Conservation (phyloP, 1,140 invertebrate species). For the Triops cancriformis region DNA sequence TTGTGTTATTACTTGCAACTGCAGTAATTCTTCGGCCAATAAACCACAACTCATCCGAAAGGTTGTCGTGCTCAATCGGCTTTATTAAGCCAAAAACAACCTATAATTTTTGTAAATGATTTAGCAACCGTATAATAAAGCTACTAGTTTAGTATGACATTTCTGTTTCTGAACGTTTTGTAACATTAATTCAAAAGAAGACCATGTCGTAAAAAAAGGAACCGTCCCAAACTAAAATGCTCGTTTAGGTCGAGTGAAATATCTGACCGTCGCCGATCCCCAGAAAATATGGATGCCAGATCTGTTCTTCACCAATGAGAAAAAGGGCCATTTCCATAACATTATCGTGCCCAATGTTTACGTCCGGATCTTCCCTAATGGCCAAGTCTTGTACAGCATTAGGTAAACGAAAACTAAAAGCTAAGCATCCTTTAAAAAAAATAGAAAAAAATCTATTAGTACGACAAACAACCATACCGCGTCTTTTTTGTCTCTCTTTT, state of each 20-base stretch:
- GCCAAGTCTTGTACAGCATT: conserved; percentile 44
- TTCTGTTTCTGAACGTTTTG: no score
- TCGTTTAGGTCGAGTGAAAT: conserved; percentile 33
- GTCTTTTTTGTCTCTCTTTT: conserved; percentile 16
- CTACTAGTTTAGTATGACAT: no score
- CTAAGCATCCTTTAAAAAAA: neutral
- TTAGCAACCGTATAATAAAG: no score
- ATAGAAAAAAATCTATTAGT: no score
- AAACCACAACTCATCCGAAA: no score
- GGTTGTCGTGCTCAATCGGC: no score
- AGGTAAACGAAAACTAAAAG: conserved; percentile 33
- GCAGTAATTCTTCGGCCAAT: no score
- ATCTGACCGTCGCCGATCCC: conserved; percentile 39
- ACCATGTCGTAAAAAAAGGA: neutral
- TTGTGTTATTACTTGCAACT: no score
- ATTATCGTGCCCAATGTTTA: conserved; percentile 41
- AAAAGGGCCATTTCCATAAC: conserved; percentile 43
- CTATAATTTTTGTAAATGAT: no score
- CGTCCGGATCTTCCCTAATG: conserved; percentile 43
- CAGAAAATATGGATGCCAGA: conserved; percentile 46
- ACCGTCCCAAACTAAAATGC: conserved; percentile 28
- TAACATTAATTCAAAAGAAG: no score
- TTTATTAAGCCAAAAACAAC: no score
- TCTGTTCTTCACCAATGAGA: conserved; percentile 47
- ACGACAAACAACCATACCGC: neutral